Percentiles rank a stretch among this genome's conserved stretches.
Evolutionary conservation across 2,888 invertebrate genomes (phyloP).

Genomic region (Plutella xylostella): DNA sequence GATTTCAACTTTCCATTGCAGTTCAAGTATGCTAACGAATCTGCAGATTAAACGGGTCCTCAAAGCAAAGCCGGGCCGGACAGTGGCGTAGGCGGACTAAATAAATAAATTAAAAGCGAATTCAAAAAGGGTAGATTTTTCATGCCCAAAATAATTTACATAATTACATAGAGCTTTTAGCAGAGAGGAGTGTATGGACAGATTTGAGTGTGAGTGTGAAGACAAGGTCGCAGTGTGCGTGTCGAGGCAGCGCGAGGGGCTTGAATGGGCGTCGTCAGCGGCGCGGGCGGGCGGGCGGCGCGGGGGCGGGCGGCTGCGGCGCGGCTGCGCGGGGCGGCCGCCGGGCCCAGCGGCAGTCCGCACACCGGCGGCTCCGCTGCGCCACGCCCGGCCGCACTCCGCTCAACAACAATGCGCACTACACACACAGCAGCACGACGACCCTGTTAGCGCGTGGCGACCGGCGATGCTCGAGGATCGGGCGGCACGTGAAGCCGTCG

Average conservation of each 20-base stretch:
- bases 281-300: conserved; percentile 22
- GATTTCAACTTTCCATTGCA: too few relatives aligned
- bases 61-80: background rate
- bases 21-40: too few relatives aligned
- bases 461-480: conserved; percentile 56
- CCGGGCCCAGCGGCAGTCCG: conserved; percentile 56
- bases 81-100: conserved; percentile 1
- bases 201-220: background rate
- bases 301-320: conserved; percentile 16
- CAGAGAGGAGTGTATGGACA: conserved; percentile 3
- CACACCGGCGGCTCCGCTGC: conserved; percentile 70
- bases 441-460: conserved; percentile 40
- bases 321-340: conserved; percentile 23
- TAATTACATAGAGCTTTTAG: conserved; percentile 7
- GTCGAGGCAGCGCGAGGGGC: conserved; percentile 6
- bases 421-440: conserved; percentile 56
- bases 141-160: conserved; percentile 6
- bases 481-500: conserved; percentile 53
- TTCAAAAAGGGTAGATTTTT: conserved; percentile 5
- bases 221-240: conserved; percentile 6
- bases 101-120: conserved; percentile 6
- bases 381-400: conserved; percentile 69
- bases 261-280: conserved; percentile 18
- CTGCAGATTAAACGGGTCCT: too few relatives aligned
- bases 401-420: conserved; percentile 65